Percentiles rank a stretch among this genome's conserved stretches.
These are phyloP conservation scores for Hydrotaea diabolus DNA, from an alignment of 2,888 invertebrate species.

Conservation along the genomic window DNA sequence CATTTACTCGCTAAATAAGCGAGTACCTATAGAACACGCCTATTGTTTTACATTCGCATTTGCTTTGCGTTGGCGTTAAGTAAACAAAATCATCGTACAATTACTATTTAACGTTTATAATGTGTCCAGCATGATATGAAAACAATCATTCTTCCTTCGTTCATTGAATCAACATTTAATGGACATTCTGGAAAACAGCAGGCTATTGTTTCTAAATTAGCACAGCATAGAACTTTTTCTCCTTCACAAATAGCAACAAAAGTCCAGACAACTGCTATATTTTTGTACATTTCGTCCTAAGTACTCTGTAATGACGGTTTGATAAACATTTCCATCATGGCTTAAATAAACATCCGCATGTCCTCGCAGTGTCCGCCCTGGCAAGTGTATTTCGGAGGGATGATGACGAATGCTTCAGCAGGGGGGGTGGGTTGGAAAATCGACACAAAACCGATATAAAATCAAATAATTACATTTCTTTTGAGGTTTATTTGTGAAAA, in stretches of 20 bases:
- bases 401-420: not conserved
- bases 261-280: not conserved
- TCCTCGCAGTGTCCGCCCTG: not conserved
- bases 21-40: no score
- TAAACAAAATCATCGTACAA: no score
- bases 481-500: conserved; percentile 47
- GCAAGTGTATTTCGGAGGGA: not conserved
- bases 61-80: no score
- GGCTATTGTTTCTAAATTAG: conserved; percentile 25
- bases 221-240: not conserved
- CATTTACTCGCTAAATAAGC: no score
- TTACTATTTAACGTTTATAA: no score
- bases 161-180: not conserved
- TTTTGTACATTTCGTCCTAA: conserved; percentile 7
- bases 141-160: not conserved
- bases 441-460: conserved; percentile 34
- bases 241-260: no score
- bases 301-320: conserved; percentile 29
- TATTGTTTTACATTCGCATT: no score
- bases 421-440: not conserved
- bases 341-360: conserved; percentile 16
- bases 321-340: conserved; percentile 22
- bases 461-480: conserved; percentile 40
- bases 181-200: not conserved
- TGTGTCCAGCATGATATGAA: not conserved